Base-by-base conservation (phyloP, 1,140 invertebrate genomes). In the Drosophila equinoxialis region DNA sequence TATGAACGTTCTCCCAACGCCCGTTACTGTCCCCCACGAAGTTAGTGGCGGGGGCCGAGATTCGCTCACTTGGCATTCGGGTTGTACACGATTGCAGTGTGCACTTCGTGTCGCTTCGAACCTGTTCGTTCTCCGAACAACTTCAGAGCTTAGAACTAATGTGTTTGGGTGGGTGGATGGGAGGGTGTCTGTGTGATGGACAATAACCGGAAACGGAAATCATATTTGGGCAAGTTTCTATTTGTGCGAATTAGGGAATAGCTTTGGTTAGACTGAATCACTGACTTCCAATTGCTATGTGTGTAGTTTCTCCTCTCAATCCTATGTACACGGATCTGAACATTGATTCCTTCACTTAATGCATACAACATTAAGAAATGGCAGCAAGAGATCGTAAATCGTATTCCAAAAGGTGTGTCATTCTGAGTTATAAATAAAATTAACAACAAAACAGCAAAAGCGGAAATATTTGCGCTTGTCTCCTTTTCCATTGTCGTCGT, bases 351-450 rank as follows among this genome's bases (percentile, higher is more conserved):
- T 66, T 75, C 65, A 63, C 45, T 64, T 57, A 69, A 55, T 59
- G 20, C 63, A 33, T 26, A 17, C 45, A 45, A 20, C 30, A 30
- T 48, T 30, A 58, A 65, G 17, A 33, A 62, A 42, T 33, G 37
- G 37, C 33, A 62, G 68, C 85, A 70, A 55, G 6, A 74, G 74
- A 71, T 84, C 83, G 82, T 86, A 86, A 86, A 86, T 89, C 81
- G 73, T 54, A 69, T 61, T 74, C 30, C 65, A 68, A 90, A 90
- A 89, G 84, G 84, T 89, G 84, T 89, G 84, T 90, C 84, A 90
- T 70, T 62, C 62, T 51, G 85, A 79, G 77, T 90, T 89, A 90
- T 90, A 89, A 89, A 89, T 89, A 89, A 89, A 89, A 89, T 90
- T 90, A 85, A 89, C 86, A 77, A 77, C 85, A 64, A 55, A 20